These are phyloP conservation scores for Alligator mississippiensis DNA, from an alignment of 2,113 vertebrate genomes.

Conservation along the genomic window DNA sequence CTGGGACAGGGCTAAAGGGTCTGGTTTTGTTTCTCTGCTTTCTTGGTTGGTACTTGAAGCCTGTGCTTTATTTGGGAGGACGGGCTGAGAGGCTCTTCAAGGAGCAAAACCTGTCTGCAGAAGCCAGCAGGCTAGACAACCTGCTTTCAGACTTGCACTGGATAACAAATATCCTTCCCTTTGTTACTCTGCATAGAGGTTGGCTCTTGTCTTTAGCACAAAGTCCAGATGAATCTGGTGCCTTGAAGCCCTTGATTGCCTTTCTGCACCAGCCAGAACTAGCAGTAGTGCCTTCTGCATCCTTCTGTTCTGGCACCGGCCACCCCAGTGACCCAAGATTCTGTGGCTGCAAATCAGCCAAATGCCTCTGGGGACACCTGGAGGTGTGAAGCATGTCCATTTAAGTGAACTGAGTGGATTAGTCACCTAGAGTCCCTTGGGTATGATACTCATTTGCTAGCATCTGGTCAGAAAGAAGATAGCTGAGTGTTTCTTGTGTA, in stretches of 20 bases:
- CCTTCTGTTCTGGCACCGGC: neutral
- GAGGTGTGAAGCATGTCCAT: neutral
- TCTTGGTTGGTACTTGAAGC: no score
- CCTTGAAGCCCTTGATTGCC: neutral
- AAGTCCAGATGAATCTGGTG: neutral
- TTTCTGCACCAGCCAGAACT: neutral
- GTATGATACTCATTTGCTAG: no score
- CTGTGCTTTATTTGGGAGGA: no score
- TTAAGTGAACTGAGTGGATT: no score
- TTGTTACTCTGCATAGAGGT: neutral
- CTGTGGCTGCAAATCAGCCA: neutral
- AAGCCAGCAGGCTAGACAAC: no score
- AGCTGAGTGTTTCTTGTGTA: no score
- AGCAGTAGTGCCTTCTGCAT: rapidly evolving
- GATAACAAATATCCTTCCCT: neutral
- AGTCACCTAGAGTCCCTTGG: no score
- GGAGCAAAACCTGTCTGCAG: no score
- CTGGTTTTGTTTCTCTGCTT: no score
- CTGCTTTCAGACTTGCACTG: neutral
- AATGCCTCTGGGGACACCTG: neutral
- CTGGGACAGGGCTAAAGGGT: no score
- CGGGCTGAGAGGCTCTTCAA: no score
- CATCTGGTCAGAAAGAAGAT: no score
- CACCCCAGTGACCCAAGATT: neutral
- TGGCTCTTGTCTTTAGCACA: neutral